Evolutionary conservation across 2,113 vertebrate genomes (phyloP), one percentile per base, ranked within the genome.

Genomic region (Perccottus glenii): DNA sequence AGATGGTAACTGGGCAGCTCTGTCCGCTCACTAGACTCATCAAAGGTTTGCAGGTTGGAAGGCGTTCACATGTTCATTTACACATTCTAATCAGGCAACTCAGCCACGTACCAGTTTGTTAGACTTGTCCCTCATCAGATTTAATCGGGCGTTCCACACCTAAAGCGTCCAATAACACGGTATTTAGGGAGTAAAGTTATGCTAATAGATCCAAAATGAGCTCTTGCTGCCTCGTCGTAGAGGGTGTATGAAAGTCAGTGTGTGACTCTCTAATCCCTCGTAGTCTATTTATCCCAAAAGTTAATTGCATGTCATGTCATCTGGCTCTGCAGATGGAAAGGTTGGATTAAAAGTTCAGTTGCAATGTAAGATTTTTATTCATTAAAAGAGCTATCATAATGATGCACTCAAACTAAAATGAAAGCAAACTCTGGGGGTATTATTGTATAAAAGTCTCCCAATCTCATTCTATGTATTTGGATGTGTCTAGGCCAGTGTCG

Each of bases 241-340:
- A 84, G 79, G 59, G 16, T 67, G 55, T 36, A 38, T 78, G 74
- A 72, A 83, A 82, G 83, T 85, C 77, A 77, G 50, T 15, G 49
- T 36, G 49, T 36, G 75, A 66, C 11, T 60, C 55, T 10, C 77
- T 89, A 87, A 89, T 88, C 88, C 80, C 57, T 60, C 19, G 15
- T 70, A 45, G 65, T 44, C 67, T 62, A 66, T 81, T 86, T 83
- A 62, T 67, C 67, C 58, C 61, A 1, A 6, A 48, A 78, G 77
- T 87, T 89, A 85, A 91, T 88, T 87, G 67, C 60, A 15, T 77
- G 70, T 59, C 73, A 77, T 80, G 77, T 85, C 69, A 81, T 84
- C 83, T 68, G 80, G 68, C 63, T 57, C 14, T 78, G 74, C 83
- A 86, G 83, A 83, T 80, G 71, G 79, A 82, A 77, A 82, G 67